Conservation (phyloP, 2,113 vertebrate species). For the Oenanthe oenanthe region DNA sequence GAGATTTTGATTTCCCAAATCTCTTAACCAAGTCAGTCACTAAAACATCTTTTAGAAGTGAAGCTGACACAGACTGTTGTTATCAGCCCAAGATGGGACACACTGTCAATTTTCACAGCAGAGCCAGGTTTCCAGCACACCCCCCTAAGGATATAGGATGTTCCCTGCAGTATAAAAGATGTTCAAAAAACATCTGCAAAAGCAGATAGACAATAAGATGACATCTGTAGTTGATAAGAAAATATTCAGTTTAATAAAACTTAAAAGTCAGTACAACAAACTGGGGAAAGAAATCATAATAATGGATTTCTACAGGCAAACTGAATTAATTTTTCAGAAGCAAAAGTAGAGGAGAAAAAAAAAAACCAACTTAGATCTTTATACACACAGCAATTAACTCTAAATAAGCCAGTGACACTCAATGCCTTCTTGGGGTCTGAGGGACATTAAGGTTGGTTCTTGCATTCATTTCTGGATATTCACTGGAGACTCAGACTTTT, state of each 20-base stretch:
- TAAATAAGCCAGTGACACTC: background rate
- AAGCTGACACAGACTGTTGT: background rate
- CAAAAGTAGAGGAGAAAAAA: background rate
- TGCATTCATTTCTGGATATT: background rate
- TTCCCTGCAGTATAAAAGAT: background rate
- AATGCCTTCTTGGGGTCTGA: background rate
- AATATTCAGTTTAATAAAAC: background rate
- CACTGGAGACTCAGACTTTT: background rate
- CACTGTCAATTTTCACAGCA: background rate
- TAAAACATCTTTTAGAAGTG: background rate
- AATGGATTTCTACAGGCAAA: background rate
- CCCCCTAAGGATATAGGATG: background rate
- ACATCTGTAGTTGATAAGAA: background rate
- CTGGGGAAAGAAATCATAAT: background rate
- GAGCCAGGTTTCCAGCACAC: background rate
- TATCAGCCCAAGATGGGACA: background rate
- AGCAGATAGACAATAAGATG: background rate
- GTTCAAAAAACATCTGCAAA: background rate
- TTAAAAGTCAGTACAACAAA: background rate
- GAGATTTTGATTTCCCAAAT: background rate
- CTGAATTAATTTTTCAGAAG: background rate
- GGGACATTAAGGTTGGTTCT: background rate
- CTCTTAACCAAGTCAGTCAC: background rate
- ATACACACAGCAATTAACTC: background rate
- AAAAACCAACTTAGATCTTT: accelerated